A percentile compares a stretch with the other conserved stretches of the same genome.
Conservation (phyloP, 1,140 invertebrate genomes). For the Pomacea maculata region DNA sequence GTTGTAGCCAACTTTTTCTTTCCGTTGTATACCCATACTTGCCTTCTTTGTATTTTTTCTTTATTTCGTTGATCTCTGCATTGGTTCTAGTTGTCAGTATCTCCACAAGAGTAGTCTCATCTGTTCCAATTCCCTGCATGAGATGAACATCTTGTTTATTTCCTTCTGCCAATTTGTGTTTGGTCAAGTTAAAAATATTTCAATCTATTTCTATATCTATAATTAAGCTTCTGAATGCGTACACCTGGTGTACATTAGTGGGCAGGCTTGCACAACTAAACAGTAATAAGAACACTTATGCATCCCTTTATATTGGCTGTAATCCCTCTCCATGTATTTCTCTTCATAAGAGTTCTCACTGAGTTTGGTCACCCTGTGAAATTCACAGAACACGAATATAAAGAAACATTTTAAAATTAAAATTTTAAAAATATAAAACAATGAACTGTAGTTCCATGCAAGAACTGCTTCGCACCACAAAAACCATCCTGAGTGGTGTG, state of each 20-base stretch:
- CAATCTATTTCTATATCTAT: not conserved
- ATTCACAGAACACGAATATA: not conserved
- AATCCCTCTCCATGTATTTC: too few relatives aligned
- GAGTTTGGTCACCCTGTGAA: not conserved
- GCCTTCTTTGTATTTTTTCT: constrained; percentile 59
- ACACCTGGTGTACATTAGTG: too few relatives aligned
- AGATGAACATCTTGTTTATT: not conserved
- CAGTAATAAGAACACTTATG: too few relatives aligned
- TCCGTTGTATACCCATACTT: constrained; percentile 7
- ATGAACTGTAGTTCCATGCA: not conserved
- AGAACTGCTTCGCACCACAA: not conserved
- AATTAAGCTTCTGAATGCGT: not conserved
- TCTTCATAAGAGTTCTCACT: not conserved
- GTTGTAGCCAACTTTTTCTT: too few relatives aligned
- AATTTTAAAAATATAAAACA: not conserved
- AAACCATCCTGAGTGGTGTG: too few relatives aligned
- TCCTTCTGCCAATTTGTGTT: too few relatives aligned
- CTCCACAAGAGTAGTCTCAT: constrained; percentile 65
- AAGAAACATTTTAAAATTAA: not conserved
- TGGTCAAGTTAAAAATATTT: not conserved
- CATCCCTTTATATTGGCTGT: not conserved
- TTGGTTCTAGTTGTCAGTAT: constrained; percentile 66
- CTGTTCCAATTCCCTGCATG: constrained; percentile 66
- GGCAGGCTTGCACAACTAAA: too few relatives aligned
- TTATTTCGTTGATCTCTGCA: constrained; percentile 64